Conservation (phyloP, 2,797 vertebrate genomes). For the Esox masquinongy region DNA sequence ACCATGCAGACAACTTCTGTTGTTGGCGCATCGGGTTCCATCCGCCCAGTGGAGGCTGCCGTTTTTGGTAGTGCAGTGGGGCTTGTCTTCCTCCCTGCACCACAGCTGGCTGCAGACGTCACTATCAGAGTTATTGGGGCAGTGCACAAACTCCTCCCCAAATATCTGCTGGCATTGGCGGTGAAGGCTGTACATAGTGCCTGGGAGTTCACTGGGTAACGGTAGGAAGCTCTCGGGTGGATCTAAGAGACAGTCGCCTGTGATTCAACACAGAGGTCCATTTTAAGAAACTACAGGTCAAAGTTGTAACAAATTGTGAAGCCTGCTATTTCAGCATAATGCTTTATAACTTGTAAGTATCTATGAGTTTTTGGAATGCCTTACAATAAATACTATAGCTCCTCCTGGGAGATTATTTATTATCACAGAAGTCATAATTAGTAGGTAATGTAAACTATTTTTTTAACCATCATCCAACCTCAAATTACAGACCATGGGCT, state of each 20-base stretch:
- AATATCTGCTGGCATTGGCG: slow-evolving; percentile 96
- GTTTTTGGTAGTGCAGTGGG: slow-evolving; percentile 88
- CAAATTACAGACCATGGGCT: too few relatives aligned
- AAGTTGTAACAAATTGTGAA: not conserved
- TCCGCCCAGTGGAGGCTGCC: slow-evolving; percentile 93
- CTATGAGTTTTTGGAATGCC: too few relatives aligned
- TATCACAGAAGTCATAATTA: not conserved
- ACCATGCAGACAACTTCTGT: slow-evolving; percentile 77
- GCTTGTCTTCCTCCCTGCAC: slow-evolving; percentile 81
- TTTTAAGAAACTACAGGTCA: not conserved
- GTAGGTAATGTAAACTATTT: too few relatives aligned
- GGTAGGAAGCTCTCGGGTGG: slow-evolving; percentile 75
- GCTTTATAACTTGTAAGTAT: not conserved
- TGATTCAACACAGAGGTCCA: not conserved
- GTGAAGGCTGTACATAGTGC: slow-evolving; percentile 83
- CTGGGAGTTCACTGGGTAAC: slow-evolving; percentile 81
- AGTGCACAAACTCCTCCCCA: slow-evolving; percentile 86
- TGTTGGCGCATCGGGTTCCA: slow-evolving; percentile 79
- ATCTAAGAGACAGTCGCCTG: slow-evolving; percentile 94
- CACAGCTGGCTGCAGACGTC: slow-evolving; percentile 90
- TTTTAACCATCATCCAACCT: too few relatives aligned
- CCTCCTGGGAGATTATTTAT: not conserved
- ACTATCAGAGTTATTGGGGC: slow-evolving; percentile 84
- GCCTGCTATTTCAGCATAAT: too few relatives aligned
- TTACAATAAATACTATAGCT: too few relatives aligned